Evolutionary conservation across 1,140 invertebrate species (phyloP), one percentile per base, ranked within the genome.

Genomic region (Anastrepha ludens): DNA sequence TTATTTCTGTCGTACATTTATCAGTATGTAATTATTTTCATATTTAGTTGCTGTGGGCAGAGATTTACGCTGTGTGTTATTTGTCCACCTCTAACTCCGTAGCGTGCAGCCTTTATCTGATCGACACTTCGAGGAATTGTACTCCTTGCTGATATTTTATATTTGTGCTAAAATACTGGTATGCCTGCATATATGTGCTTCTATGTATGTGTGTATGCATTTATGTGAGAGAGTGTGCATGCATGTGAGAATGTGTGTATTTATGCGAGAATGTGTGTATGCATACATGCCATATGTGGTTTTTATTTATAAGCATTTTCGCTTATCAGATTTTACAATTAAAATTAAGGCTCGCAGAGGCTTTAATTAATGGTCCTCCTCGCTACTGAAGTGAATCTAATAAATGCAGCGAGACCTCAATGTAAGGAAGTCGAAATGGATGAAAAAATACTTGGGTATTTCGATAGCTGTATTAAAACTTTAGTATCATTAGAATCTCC

Each of bases 311-410:
- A 41, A 39, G 11, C 47, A 20, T 8, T 29, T n/a, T 81, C 20
- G 60, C 60, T 58, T 81, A 81, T 81, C 47, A 81, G 74, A 81
- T 81, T 50, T 29, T 58, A 2, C 74, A 81, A 78, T 50, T 81
- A 81, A 81, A 81, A 81, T 81, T 81, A 55, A 1, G 8, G 15
- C 44, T 20, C 13, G 17, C 70, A 50, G 11, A 55, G 7, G n/a
- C 44, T 55, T 17, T 50, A 8, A 81, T 55, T 81, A 81, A 81
- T 81, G 74, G 55, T 55, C n/a, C 47, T 81, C 47, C 7, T 29
- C 5, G 2, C n/a, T n/a, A 62, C n/a, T 17, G 15, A 15, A 62
- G n/a, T 2, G 2, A 62, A 13, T 17, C n/a, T 15, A 17, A 62
- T 0, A 62, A 13, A 13, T 29, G 1, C 29, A 29, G 29, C 29